These are phyloP conservation scores for Hippocampus guttulatus DNA, from an alignment of 2,113 vertebrate species.

Conservation along the genomic window DNA sequence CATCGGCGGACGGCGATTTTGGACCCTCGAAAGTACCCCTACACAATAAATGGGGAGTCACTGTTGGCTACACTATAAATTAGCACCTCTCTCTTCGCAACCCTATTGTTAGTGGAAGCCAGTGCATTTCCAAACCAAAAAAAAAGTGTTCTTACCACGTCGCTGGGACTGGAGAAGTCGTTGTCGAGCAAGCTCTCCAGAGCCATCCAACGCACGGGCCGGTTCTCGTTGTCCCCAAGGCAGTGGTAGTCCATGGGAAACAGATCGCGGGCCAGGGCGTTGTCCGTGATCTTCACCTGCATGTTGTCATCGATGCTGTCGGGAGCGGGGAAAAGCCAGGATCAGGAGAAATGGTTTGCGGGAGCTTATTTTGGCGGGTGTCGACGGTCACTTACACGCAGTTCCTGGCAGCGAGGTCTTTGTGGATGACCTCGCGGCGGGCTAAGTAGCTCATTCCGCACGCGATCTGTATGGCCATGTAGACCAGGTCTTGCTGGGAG, in stretches of 20 bases:
- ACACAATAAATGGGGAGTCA: too few relatives aligned
- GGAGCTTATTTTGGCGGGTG: not conserved
- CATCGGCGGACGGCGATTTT: not conserved
- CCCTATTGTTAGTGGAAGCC: too few relatives aligned
- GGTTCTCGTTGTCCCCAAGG: slow-evolving; percentile 96
- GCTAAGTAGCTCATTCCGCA: slow-evolving; percentile 99
- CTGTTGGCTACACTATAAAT: too few relatives aligned
- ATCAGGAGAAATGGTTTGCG: not conserved
- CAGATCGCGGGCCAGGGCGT: slow-evolving; percentile 92
- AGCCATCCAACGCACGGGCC: slow-evolving; percentile 97
- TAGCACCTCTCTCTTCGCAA: too few relatives aligned
- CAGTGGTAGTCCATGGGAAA: slow-evolving; percentile 99
- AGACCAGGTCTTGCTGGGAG: slow-evolving; percentile 96
- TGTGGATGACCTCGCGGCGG: slow-evolving; percentile 95
- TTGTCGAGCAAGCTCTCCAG: slow-evolving; percentile 96
- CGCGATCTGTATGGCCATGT: slow-evolving; percentile 98
- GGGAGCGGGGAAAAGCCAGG: slow-evolving; percentile 15
- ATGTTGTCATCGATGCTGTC: slow-evolving; percentile 93
- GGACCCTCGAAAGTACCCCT: not conserved
- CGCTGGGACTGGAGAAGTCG: slow-evolving; percentile 94
- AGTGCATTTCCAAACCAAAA: too few relatives aligned
- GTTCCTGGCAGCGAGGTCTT: slow-evolving; percentile 96
- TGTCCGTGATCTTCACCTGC: slow-evolving; percentile 99
- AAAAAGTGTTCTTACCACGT: slow-evolving; percentile 82
- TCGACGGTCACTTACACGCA: slow-evolving; percentile 85